These are phyloP conservation scores for Drosophila funebris DNA, from an alignment of 1,140 invertebrate species.

Conservation along the genomic window DNA sequence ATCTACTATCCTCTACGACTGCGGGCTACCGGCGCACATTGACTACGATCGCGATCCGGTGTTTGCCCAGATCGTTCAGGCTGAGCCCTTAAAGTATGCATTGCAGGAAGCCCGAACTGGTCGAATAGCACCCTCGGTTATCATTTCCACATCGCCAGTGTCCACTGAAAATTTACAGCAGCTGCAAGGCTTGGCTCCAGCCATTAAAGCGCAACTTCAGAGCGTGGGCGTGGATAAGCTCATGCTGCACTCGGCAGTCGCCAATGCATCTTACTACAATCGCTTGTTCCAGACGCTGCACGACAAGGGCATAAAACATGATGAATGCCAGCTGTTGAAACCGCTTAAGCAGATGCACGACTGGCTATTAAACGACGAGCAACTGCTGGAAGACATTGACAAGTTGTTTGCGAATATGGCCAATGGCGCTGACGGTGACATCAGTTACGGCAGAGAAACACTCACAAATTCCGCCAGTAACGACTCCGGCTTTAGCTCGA, in stretches of 20 bases:
- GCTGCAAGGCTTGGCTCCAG: conserved; percentile 82
- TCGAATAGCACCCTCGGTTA: conserved; percentile 32
- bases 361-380: conserved; percentile 85
- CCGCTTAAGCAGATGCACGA: conserved; percentile 85
- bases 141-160: conserved; percentile 52
- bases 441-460: conserved; percentile 49
- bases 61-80: conserved; percentile 76
- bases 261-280: conserved; percentile 86
- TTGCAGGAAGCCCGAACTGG: conserved; percentile 59
- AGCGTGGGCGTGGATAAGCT: conserved; percentile 85
- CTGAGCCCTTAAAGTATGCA: conserved; percentile 65
- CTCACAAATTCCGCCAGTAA: conserved; percentile 66
- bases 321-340: conserved; percentile 85
- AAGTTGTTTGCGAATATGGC: conserved; percentile 85
- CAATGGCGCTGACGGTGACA: conserved; percentile 38
- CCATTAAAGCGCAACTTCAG: conserved; percentile 85
- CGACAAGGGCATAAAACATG: conserved; percentile 85
- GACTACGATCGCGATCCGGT: conserved; percentile 77
- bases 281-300: conserved; percentile 85
- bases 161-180: conserved; percentile 48
- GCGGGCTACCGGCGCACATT: conserved; percentile 68
- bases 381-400: conserved; percentile 85
- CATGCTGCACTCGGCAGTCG: conserved; percentile 85
- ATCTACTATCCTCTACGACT: conserved; percentile 67
- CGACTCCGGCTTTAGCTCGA: conserved; percentile 82